These are phyloP conservation scores for Trimorus sp. DNA, from an alignment of 2,888 invertebrate species.

Conservation along the genomic window DNA sequence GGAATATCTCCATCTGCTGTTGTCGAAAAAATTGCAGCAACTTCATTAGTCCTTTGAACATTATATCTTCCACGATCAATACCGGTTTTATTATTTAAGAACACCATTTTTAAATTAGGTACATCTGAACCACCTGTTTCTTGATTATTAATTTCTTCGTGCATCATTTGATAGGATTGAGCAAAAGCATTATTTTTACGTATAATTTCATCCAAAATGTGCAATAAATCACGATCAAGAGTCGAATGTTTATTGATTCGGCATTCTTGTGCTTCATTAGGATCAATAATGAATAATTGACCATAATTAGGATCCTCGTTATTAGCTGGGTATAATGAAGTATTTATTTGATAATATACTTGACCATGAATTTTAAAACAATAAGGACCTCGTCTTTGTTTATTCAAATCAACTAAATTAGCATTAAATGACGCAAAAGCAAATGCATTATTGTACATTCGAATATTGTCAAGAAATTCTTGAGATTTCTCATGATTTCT, in stretches of 20 bases:
- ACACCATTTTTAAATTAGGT: background rate
- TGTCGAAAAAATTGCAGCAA: background rate
- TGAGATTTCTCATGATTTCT: background rate
- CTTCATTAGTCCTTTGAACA: no score
- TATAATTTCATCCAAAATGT: constrained; percentile 12
- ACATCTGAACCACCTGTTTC: background rate
- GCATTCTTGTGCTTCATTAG: constrained; percentile 14
- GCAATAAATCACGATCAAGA: constrained; percentile 7
- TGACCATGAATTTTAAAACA: constrained; percentile 22
- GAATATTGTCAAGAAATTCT: constrained; percentile 17
- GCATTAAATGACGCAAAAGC: constrained; percentile 16
- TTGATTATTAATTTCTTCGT: constrained; percentile 20
- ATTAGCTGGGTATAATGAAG: constrained; percentile 9
- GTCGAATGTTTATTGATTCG: background rate
- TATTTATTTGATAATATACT: constrained; percentile 17
- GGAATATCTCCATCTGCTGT: background rate
- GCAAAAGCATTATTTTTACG: constrained; percentile 23
- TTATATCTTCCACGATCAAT: constrained; percentile 50
- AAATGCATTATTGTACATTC: constrained; percentile 22
- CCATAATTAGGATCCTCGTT: constrained; percentile 1
- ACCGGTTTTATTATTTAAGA: constrained; percentile 55
- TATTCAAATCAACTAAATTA: constrained; percentile 6
- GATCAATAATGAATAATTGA: constrained; percentile 21
- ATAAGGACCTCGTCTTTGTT: constrained; percentile 4
- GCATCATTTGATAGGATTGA: constrained; percentile 28